phyloP scores from a whole-genome alignment of 2,113 vertebrate genomes.

The Sinosuthora webbiana region DNA sequence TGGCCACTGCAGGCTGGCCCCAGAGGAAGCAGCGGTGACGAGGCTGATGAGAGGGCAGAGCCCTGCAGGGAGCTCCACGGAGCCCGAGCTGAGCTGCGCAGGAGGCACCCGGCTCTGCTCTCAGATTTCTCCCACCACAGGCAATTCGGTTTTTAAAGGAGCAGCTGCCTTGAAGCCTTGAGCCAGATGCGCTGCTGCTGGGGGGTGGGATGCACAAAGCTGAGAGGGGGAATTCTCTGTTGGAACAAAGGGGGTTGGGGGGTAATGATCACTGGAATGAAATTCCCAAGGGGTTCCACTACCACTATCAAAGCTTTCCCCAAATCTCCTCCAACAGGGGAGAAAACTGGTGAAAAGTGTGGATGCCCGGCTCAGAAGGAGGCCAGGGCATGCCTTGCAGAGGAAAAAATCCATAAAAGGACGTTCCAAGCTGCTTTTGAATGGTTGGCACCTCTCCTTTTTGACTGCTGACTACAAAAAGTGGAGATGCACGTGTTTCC shows the following conservation, averaged over 20 bases:
- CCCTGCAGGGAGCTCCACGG: not conserved
- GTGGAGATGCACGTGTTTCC: not conserved
- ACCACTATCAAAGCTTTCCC: not conserved
- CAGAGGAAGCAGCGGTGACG: not conserved
- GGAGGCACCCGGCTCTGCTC: not conserved
- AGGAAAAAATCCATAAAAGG: not conserved
- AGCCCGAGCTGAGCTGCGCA: not conserved
- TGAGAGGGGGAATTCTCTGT: not conserved
- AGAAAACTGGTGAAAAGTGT: not conserved
- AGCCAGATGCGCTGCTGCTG: not conserved
- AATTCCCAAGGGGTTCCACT: not conserved
- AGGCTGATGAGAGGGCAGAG: not conserved
- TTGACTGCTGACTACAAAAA: not conserved
- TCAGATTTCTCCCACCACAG: constrained; percentile 39
- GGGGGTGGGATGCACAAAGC: not conserved
- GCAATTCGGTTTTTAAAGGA: constrained; percentile 13
- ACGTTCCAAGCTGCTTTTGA: not conserved
- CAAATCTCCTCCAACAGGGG: not conserved
- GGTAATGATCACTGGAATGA: too few species aligned
- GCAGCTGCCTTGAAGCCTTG: not conserved
- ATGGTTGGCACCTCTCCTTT: not conserved
- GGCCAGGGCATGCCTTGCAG: not conserved
- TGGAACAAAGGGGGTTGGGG: not conserved
- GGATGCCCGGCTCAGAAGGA: not conserved
- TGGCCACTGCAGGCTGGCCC: not conserved